These are phyloP conservation scores for Tonatia bakeri DNA, from an alignment of 2,113 vertebrate species.

Conservation along the genomic window DNA sequence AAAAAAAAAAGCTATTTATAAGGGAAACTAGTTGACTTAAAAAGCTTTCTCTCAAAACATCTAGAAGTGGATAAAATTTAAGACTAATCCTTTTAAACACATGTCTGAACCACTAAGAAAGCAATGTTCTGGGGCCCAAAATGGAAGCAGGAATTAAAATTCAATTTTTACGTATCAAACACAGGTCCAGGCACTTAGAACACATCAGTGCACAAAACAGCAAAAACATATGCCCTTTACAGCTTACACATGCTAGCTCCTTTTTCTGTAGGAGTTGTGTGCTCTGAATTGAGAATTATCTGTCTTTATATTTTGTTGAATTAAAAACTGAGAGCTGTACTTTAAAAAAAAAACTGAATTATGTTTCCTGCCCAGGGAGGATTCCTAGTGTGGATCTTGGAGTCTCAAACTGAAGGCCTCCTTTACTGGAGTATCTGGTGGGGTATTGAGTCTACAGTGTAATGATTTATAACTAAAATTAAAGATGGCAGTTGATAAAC, in stretches of 20 bases:
- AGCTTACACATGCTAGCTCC: neutral
- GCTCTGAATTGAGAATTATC: neutral
- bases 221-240: neutral
- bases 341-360: neutral
- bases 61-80: neutral
- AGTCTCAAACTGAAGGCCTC: neutral
- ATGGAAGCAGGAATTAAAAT: slow-evolving; percentile 4
- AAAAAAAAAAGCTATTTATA: neutral
- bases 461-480: neutral
- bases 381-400: neutral
- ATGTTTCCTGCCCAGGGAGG: neutral
- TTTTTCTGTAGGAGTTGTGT: neutral
- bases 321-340: neutral
- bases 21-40: neutral
- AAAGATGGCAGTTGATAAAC: neutral
- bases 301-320: neutral
- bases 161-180: neutral
- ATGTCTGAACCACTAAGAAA: neutral
- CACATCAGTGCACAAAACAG: neutral
- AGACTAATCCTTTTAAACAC: slow-evolving; percentile 8
- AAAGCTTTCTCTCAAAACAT: slow-evolving; percentile 1
- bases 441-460: neutral
- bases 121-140: neutral
- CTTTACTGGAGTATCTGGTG: neutral
- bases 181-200: neutral